These are phyloP conservation scores for Drosophila gaucha DNA, from an alignment of 2,888 invertebrate genomes.

Conservation along the genomic window DNA sequence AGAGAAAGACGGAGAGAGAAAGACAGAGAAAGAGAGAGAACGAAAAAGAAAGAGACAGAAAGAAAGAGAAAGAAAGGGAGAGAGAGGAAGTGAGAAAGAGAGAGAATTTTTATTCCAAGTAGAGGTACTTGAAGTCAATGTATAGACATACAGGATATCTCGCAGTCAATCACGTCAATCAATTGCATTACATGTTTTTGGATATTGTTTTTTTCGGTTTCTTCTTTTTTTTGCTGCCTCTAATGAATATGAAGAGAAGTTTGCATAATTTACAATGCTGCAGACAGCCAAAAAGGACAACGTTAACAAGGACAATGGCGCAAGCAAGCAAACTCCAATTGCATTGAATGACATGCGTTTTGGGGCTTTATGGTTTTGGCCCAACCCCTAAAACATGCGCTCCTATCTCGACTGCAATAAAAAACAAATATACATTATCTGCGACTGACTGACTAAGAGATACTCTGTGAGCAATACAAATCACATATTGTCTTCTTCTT, in stretches of 20 bases:
- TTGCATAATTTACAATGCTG: slow-evolving; percentile 67
- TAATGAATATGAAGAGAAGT: slow-evolving; percentile 76
- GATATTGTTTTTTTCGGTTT: slow-evolving; percentile 12
- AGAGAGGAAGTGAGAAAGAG: not conserved
- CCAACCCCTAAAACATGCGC: not conserved
- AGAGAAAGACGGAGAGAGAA: too few relatives aligned
- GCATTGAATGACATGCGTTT: slow-evolving; percentile 75
- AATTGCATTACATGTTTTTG: slow-evolving; percentile 2
- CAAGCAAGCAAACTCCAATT: slow-evolving; percentile 44
- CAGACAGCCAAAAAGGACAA: slow-evolving; percentile 34
- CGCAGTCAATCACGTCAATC: not conserved
- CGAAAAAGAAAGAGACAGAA: too few relatives aligned
- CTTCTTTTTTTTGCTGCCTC: slow-evolving; percentile 24
- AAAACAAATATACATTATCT: not conserved
- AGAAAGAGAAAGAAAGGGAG: not conserved
- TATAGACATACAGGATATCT: not conserved
- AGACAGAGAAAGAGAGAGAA: too few relatives aligned
- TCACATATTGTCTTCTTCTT: too few relatives aligned
- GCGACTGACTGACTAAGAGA: not conserved
- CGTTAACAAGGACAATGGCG: slow-evolving; percentile 26
- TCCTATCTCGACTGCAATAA: slow-evolving; percentile 1
- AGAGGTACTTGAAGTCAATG: not conserved
- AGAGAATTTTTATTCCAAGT: not conserved
- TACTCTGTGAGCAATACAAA: not conserved
- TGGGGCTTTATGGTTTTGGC: slow-evolving; percentile 21